Evolutionary conservation across 2,113 vertebrate species (phyloP).

Genomic region (Sapajus apella): DNA sequence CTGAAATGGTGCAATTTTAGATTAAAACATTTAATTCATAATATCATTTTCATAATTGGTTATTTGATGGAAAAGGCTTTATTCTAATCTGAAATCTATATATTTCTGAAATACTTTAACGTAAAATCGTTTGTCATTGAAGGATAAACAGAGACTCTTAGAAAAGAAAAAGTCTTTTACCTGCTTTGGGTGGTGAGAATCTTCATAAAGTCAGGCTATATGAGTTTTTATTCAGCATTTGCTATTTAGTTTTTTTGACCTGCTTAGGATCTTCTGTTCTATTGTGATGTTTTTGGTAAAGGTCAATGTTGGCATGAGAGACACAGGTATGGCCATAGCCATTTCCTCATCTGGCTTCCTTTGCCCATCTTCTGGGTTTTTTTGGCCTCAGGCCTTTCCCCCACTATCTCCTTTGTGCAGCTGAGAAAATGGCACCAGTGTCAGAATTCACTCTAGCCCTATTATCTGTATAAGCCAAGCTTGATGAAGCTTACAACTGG

Average conservation of each 20-base stretch:
- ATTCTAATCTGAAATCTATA: not conserved
- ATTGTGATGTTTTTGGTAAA: not conserved
- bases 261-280: not conserved
- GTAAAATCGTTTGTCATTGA: not conserved
- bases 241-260: not conserved
- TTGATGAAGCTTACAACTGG: not conserved
- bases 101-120: constrained; percentile 32
- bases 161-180: constrained; percentile 36
- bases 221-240: not conserved
- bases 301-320: not conserved
- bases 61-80: constrained; percentile 2
- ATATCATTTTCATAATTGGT: not conserved
- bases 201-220: not conserved
- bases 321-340: not conserved
- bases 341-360: not conserved
- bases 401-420: not conserved
- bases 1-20: constrained; percentile 17
- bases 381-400: not conserved
- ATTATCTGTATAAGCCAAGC: not conserved
- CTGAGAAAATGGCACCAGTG: constrained; percentile 13
- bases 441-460: not conserved
- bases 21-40: not conserved
- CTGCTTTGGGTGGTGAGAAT: not conserved
- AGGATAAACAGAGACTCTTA: not conserved
- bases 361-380: constrained; percentile 6